Percentiles rank a stretch among this genome's conserved stretches.
phyloP scores from a whole-genome alignment of 2,113 vertebrate species.

The Sula dactylatra region DNA sequence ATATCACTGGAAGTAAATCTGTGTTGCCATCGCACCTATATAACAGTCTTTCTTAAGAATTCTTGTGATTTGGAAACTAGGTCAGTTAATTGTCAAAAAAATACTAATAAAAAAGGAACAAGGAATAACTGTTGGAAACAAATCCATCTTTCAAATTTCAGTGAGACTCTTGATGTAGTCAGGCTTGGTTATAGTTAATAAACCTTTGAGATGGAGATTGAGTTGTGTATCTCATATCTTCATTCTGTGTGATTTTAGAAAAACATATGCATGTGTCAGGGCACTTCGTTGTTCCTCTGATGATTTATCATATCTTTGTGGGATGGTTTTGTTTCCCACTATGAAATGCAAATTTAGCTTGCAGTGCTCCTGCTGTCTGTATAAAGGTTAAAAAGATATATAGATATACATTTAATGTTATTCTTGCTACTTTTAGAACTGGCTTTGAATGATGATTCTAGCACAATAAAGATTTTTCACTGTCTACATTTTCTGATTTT shows the following conservation, averaged over 20 bases:
- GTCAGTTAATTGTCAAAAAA: constrained; percentile 21
- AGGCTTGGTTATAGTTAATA: constrained; percentile 1
- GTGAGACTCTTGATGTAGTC: neutral
- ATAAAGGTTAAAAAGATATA: constrained; percentile 61
- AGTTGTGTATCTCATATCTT: constrained; percentile 2
- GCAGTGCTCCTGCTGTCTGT: constrained; percentile 38
- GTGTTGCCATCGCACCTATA: neutral
- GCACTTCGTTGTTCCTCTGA: constrained; percentile 53
- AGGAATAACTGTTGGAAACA: neutral
- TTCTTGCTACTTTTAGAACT: constrained; percentile 2
- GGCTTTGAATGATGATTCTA: constrained; percentile 7
- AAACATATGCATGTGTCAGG: constrained; percentile 34
- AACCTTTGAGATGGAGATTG: constrained; percentile 64
- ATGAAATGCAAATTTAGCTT: constrained; percentile 61
- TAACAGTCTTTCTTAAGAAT: neutral
- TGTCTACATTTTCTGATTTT: neutral
- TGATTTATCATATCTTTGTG: constrained; percentile 61
- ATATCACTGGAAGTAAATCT: neutral
- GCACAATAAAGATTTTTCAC: neutral
- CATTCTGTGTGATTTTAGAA: constrained; percentile 42
- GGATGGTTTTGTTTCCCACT: constrained; percentile 44
- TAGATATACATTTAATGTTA: constrained; percentile 51
- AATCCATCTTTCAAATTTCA: neutral
- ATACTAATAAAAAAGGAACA: neutral
- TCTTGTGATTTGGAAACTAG: neutral